Evolutionary conservation across 2,113 vertebrate species (phyloP).

Genomic region (Budorcas taxicolor): DNA sequence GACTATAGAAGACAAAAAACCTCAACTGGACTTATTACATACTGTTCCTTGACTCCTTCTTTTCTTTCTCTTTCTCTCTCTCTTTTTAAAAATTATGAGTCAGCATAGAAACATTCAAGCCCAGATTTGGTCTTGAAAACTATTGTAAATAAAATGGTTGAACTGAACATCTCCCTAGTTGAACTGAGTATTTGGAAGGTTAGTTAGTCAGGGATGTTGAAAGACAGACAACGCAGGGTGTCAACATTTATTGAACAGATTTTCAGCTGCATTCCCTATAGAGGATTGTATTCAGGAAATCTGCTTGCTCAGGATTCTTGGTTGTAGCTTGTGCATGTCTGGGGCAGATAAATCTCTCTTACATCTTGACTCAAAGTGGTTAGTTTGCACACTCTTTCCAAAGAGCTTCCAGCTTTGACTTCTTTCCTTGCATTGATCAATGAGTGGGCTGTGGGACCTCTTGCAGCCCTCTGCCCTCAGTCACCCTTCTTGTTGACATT

Average conservation of each 20-base stretch:
- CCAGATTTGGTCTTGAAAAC: constrained; percentile 7
- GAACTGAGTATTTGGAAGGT: neutral
- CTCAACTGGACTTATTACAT: neutral
- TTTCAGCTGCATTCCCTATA: neutral
- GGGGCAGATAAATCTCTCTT: constrained; percentile 69
- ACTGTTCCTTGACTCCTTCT: neutral
- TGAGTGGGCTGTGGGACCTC: constrained; percentile 38
- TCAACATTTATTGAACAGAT: neutral
- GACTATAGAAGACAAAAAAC: neutral
- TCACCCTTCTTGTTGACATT: constrained; percentile 69
- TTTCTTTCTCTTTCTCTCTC: neutral
- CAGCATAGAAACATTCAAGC: constrained; percentile 10
- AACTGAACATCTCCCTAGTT: neutral
- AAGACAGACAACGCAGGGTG: neutral
- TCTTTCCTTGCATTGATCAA: constrained; percentile 56
- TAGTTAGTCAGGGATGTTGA: neutral
- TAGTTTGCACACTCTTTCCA: constrained; percentile 60
- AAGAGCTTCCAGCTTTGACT: constrained; percentile 63
- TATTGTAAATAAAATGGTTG: constrained; percentile 4
- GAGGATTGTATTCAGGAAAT: constrained; percentile 55
- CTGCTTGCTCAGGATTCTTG: constrained; percentile 71
- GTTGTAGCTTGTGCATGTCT: constrained; percentile 72
- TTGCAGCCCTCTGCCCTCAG: constrained; percentile 33
- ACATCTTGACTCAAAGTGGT: constrained; percentile 69
- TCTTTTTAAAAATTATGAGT: neutral